phyloP scores from a whole-genome alignment of 2,113 vertebrate species.

The Motacilla alba region DNA sequence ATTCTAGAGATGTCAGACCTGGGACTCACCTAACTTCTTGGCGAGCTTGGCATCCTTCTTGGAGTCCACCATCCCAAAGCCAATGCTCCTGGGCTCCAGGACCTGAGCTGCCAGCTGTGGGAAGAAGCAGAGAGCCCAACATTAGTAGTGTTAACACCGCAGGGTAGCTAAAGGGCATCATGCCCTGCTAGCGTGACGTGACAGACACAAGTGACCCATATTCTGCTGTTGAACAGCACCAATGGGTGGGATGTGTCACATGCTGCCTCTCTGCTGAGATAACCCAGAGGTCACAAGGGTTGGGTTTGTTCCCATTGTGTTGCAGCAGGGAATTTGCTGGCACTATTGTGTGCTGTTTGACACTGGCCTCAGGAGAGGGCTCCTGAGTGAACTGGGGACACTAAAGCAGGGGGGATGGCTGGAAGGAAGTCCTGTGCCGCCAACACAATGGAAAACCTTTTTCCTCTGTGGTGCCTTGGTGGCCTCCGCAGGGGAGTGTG shows the following conservation, averaged over 20 bases:
- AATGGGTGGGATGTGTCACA: not conserved
- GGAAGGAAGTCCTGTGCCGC: not conserved
- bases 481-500: fast-evolving
- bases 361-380: not conserved
- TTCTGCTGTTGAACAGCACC: not conserved
- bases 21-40: constrained; percentile 87
- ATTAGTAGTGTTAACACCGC: not conserved
- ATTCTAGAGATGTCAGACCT: not conserved
- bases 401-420: not conserved
- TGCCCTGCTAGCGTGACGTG: not conserved
- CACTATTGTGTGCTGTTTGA: not conserved
- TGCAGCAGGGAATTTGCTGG: not conserved
- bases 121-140: not conserved
- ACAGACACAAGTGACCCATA: not conserved
- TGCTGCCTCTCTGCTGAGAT: not conserved
- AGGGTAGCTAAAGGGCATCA: not conserved
- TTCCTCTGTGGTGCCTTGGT: not conserved
- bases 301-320: constrained; percentile 22
- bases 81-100: constrained; percentile 87
- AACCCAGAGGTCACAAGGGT: constrained; percentile 8
- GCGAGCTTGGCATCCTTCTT: constrained; percentile 92
- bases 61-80: constrained; percentile 91
- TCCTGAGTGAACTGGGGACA: fast-evolving
- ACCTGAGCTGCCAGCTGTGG: constrained; percentile 89
- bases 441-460: not conserved